A percentile compares a stretch with the other conserved stretches of the same genome.
Evolutionary conservation across 2,113 vertebrate species (phyloP).

Genomic region (Pedetes capensis): DNA sequence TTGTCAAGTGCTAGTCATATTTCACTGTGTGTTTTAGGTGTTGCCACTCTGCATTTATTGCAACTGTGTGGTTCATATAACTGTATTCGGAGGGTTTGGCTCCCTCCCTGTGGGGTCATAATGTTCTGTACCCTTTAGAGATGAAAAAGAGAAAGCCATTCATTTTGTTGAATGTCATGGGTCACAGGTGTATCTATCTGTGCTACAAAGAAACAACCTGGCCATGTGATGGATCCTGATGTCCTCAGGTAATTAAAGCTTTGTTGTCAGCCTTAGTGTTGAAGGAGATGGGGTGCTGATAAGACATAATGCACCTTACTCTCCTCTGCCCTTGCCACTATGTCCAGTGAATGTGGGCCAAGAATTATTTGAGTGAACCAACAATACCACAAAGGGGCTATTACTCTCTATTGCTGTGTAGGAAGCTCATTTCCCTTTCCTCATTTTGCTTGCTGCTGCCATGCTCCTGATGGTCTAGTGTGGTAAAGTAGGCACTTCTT

Average conservation of each 20-base stretch:
- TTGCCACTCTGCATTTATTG: not conserved
- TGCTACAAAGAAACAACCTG: not conserved
- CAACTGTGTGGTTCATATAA: not conserved
- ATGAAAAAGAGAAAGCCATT: not conserved
- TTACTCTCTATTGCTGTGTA: not conserved
- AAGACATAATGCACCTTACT: not conserved
- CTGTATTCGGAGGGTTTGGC: not conserved
- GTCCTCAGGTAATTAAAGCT: not conserved
- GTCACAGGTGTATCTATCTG: not conserved
- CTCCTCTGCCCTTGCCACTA: not conserved
- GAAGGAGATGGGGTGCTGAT: not conserved
- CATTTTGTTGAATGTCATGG: not conserved
- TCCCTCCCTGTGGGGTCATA: not conserved
- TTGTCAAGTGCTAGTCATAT: not conserved
- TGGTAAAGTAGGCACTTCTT: not conserved
- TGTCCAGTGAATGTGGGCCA: not conserved
- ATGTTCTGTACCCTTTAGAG: not conserved
- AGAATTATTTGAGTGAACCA: not conserved
- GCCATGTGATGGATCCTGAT: not conserved
- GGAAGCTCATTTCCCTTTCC: not conserved
- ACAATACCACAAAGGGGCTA: not conserved
- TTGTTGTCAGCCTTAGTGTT: not conserved
- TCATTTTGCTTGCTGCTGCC: not conserved
- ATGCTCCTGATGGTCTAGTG: rapidly evolving
- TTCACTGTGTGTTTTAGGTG: not conserved